Conservation (phyloP, 1,140 invertebrate genomes). For the Polyergus mexicanus region DNA sequence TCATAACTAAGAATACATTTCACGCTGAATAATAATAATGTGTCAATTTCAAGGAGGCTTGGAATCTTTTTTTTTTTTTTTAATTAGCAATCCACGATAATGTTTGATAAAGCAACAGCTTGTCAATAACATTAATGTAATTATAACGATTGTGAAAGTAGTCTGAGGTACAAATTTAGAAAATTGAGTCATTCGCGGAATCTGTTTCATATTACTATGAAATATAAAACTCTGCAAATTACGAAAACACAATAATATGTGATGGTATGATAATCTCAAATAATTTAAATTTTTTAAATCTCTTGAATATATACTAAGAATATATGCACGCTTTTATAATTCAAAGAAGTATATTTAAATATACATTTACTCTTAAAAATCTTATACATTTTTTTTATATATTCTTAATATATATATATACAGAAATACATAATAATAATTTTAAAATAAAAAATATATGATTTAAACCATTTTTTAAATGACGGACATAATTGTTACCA, state of each 20-base stretch:
- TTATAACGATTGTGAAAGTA: background rate
- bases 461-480: background rate
- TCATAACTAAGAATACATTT: constrained; percentile 22
- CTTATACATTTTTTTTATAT: background rate
- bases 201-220: background rate
- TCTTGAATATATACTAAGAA: too few species aligned
- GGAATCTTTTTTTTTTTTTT: background rate
- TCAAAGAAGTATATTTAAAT: background rate
- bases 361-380: background rate
- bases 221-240: constrained; percentile 5
- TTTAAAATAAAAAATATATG: background rate
- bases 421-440: background rate
- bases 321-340: too few species aligned
- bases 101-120: background rate
- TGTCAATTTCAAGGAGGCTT: constrained; percentile 19
- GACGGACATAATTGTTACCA: background rate
- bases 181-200: background rate
- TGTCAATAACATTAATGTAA: background rate
- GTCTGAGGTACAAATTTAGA: background rate
- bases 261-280: too few species aligned
- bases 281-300: too few species aligned
- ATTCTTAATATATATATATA: background rate
- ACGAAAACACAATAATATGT: background rate
- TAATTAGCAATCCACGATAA: background rate
- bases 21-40: background rate